Percentiles rank a stretch among this genome's conserved stretches.
Evolutionary conservation across 2,113 vertebrate species (phyloP).

Genomic region (Diphyllodes magnificus): DNA sequence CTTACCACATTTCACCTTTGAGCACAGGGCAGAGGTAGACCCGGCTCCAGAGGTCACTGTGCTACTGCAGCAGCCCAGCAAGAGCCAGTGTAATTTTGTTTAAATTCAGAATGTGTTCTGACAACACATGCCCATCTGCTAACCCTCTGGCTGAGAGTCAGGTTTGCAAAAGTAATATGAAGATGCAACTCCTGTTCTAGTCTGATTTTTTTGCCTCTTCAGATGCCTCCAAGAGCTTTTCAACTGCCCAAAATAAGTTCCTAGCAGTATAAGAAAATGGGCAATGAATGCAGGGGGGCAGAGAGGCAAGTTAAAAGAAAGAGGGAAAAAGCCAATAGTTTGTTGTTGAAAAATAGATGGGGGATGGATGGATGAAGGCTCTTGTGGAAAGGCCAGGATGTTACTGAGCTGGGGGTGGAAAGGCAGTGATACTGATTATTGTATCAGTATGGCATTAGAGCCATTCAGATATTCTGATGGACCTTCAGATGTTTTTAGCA

Average conservation of each 20-base stretch:
- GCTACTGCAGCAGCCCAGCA: not conserved
- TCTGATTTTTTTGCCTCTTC: not conserved
- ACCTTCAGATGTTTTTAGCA: not conserved
- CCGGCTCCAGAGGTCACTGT: constrained; percentile 29
- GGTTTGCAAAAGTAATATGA: not conserved
- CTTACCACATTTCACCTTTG: not conserved
- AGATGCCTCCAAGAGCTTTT: not conserved
- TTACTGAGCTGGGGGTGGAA: not conserved
- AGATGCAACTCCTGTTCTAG: not conserved
- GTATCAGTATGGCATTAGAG: not conserved
- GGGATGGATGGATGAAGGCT: not conserved
- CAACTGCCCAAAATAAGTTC: not conserved
- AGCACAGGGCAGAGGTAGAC: not conserved
- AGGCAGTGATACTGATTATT: not conserved
- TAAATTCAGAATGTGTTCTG: not conserved
- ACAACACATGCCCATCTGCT: not conserved
- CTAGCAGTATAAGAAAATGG: not conserved
- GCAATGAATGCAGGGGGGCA: not conserved
- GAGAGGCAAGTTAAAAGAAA: not conserved
- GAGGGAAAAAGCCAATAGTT: not conserved
- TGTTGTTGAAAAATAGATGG: not conserved
- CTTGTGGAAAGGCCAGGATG: not conserved
- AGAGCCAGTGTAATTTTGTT: not conserved
- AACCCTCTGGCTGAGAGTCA: not conserved
- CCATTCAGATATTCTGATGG: not conserved